phyloP scores from a whole-genome alignment of 2,113 vertebrate genomes.

The Oxyura jamaicensis region DNA sequence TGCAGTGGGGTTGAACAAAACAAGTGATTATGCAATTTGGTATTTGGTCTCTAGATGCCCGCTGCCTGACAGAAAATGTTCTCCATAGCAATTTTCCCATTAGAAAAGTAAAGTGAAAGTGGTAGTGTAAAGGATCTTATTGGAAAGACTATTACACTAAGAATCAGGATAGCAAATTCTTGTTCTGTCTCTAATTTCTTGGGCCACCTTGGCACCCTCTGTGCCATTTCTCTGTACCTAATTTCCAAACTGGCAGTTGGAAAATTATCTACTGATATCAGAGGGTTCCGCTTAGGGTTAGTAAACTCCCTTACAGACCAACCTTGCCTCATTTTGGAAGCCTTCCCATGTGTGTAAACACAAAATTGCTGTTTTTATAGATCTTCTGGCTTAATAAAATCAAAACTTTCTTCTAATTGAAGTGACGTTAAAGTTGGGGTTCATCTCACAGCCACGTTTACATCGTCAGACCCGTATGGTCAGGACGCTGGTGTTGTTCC shows the following conservation, averaged over 20 bases:
- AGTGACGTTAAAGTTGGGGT: background rate
- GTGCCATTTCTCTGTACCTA: background rate
- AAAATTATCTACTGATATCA: background rate
- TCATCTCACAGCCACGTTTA: background rate
- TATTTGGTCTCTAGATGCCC: background rate
- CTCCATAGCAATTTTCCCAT: background rate
- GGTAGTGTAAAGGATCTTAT: background rate
- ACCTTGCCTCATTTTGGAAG: background rate
- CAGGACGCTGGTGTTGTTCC: background rate
- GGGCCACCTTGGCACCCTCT: background rate
- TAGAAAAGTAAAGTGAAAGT: background rate
- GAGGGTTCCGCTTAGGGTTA: background rate
- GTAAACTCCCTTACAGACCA: background rate
- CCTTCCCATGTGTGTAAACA: background rate
- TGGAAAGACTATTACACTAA: background rate
- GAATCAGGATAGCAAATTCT: background rate
- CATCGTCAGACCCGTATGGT: fast-evolving
- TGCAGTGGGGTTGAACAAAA: background rate
- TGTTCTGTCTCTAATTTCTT: background rate
- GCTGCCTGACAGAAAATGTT: background rate
- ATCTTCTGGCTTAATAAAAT: background rate
- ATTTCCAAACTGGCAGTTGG: background rate
- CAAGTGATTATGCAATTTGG: background rate
- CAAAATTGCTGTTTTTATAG: background rate
- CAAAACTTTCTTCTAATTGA: background rate